phyloP scores from a whole-genome alignment of 2,888 invertebrate species.

The Andrena chrysosceles region DNA sequence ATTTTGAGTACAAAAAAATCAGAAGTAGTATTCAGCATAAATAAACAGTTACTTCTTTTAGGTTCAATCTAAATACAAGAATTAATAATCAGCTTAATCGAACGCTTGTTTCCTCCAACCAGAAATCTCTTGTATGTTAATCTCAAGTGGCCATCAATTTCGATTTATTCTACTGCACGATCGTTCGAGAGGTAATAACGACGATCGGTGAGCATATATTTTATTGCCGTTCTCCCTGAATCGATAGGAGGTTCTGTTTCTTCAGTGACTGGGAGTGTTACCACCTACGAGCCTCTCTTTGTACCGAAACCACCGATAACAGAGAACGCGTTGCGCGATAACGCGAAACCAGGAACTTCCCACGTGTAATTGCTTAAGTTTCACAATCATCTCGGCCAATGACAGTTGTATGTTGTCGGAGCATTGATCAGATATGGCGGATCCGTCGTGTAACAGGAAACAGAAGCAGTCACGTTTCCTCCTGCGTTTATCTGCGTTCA shows the following conservation, averaged over 20 bases:
- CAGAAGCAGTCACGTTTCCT: background rate
- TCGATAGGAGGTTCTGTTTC: constrained; percentile 23
- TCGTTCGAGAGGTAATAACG: background rate
- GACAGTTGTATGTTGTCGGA: background rate
- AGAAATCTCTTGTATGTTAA: too few relatives aligned
- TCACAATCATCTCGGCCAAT: constrained; percentile 11
- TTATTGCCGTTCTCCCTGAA: constrained; percentile 18
- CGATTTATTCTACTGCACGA: background rate
- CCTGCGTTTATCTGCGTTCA: too few relatives aligned
- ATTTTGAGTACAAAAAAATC: too few relatives aligned
- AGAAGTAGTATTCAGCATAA: too few relatives aligned
- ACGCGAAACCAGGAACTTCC: constrained; percentile 41
- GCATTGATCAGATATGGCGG: constrained; percentile 4
- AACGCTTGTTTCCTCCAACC: too few relatives aligned
- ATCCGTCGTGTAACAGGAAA: background rate
- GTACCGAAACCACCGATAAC: constrained; percentile 39
- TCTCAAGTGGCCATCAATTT: background rate
- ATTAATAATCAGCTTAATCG: too few relatives aligned
- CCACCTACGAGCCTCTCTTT: constrained; percentile 44
- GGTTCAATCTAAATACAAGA: too few relatives aligned
- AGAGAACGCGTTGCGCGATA: constrained; percentile 24
- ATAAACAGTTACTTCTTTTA: too few relatives aligned
- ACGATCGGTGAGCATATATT: constrained; percentile 4
- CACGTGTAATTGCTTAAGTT: constrained; percentile 34
- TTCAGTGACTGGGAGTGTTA: constrained; percentile 18